Evolutionary conservation across 2,888 invertebrate genomes (phyloP), one percentile per base, ranked within the genome.

Genomic region (Platerodrilus igneus): DNA sequence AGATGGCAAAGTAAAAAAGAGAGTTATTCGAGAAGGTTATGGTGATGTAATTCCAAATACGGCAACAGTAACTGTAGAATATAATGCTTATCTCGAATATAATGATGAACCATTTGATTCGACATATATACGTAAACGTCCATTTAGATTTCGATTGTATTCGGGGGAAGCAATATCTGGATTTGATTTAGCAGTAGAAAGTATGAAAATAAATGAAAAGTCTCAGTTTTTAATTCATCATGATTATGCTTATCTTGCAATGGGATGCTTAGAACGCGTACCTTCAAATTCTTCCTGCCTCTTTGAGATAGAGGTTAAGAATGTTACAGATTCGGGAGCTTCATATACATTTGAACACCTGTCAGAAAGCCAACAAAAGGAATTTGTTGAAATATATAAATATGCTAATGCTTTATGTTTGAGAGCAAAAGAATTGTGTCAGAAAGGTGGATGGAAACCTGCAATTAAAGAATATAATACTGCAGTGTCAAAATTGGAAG

Each of bases 121-220:
- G 1, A 77, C 77, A 4, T 73, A 75, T 43, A 55, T 73, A 10
- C 67, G 74, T 13, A 76, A 72, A 37, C 72, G 69, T 26, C 67
- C 77, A 46, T 57, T 57, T 8, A 58, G 52, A 9, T 63, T 73
- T 26, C 62, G 61, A 2, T 47, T 78, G 2, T 64, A 66, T 26
- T 50, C 59, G 18, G 70, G 70, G 0, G 51, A 57, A 29, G 52
- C 74, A 2, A 50, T 74, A 25, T 72, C 74, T 18, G 92, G 92
- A 0, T 63, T 91, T 7, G 80, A 84, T 49, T 65, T 79, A 3
- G 88, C 81, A 0, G 72, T 92, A 4, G 63, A 70, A 32, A 78
- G 86, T 1, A 93, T 94, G 93, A 68, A 74, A 51, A 76, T 81
- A n/a, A 79, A 79, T 25, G 94, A 94, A 68, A 72, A 79, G 43